A percentile compares a stretch with the other conserved stretches of the same genome.
phyloP scores from a whole-genome alignment of 2,888 invertebrate species.

The Miltochrista miniata region DNA sequence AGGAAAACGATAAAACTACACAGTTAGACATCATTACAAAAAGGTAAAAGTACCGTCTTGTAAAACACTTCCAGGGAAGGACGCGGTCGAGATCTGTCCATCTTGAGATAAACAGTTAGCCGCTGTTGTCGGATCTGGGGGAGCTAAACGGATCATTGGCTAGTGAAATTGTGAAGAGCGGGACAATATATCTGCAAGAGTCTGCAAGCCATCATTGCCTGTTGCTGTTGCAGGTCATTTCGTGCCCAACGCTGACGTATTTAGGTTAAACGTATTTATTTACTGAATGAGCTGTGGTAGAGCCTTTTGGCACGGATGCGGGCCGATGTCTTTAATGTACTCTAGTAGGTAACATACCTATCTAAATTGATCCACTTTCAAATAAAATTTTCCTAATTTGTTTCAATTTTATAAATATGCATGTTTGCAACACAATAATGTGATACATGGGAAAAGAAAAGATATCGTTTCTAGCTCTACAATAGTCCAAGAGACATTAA shows the following conservation, averaged over 20 bases:
- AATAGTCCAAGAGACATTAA: no score
- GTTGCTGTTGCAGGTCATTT: conserved; percentile 45
- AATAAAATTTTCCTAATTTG: no score
- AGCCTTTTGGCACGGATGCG: no score
- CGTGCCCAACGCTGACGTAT: conserved; percentile 58
- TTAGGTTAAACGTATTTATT: conserved; percentile 74
- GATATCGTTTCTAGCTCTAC: no score
- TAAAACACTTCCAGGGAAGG: conserved; percentile 39
- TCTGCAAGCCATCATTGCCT: conserved; percentile 8
- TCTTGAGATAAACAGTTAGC: conserved; percentile 40
- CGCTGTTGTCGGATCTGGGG: conserved; percentile 33
- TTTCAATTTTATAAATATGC: no score
- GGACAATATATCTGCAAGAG: conserved; percentile 35
- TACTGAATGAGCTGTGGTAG: conserved; percentile 60
- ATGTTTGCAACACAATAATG: no score
- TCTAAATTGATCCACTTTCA: no score
- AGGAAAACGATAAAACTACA: conserved; percentile 13
- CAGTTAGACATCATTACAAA: conserved; percentile 21
- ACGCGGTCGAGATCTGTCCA: conserved; percentile 38
- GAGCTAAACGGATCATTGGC: conserved; percentile 40
- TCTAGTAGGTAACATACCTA: no score
- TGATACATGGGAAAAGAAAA: no score
- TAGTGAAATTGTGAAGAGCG: conserved; percentile 42
- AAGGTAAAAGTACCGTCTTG: conserved; percentile 22
- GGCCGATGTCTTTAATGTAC: no score